phyloP scores from a whole-genome alignment of 2,888 invertebrate species.

The Sminthurides aquaticus region DNA sequence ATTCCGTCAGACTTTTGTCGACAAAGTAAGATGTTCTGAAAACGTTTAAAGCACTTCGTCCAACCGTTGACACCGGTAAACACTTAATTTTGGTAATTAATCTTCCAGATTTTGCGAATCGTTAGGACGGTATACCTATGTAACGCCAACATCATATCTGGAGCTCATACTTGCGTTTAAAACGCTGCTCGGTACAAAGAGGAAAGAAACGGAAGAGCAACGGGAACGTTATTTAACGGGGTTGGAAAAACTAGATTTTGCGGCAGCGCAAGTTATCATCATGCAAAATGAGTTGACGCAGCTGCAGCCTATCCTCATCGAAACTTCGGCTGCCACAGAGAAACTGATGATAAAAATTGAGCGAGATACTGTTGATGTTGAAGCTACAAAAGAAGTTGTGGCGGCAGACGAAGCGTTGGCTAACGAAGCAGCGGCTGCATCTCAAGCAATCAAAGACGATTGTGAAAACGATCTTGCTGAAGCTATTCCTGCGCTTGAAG shows the following conservation, averaged over 20 bases:
- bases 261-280: conserved; percentile 77
- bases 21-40: conserved; percentile 54
- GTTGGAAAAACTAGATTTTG: conserved; percentile 81
- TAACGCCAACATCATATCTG: conserved; percentile 87
- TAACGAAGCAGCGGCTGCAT: conserved; percentile 80
- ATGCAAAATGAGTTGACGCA: conserved; percentile 86
- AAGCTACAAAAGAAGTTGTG: conserved; percentile 89
- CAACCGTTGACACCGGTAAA: conserved; percentile 2
- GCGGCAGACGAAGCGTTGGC: conserved; percentile 91
- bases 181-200: conserved; percentile 52
- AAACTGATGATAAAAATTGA: conserved; percentile 93
- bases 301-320: conserved; percentile 78
- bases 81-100: not conserved
- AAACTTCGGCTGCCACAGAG: conserved; percentile 83
- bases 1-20: conserved; percentile 63
- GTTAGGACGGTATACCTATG: conserved; percentile 72
- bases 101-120: conserved; percentile 59
- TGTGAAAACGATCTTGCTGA: conserved; percentile 94
- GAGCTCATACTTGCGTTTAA: conserved; percentile 83
- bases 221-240: conserved; percentile 69
- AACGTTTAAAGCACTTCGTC: too few relatives aligned
- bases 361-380: conserved; percentile 88
- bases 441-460: conserved; percentile 93
- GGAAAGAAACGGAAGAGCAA: conserved; percentile 43
- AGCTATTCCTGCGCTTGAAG: conserved; percentile 87